Evolutionary conservation across 2,888 invertebrate genomes (phyloP), one percentile per base, ranked within the genome.

Genomic region (Endomychus coccineus): DNA sequence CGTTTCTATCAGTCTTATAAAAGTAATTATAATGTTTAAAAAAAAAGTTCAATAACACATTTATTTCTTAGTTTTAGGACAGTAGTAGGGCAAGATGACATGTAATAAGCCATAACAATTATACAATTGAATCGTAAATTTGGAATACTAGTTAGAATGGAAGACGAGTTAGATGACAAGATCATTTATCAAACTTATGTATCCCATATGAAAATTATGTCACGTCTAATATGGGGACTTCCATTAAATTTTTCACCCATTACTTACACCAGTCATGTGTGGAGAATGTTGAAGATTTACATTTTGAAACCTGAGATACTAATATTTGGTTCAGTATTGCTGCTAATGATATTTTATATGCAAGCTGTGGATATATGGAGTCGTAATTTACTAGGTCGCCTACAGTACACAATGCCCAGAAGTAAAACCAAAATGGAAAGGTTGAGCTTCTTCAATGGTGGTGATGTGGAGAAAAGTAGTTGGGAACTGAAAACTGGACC

Each of bases 111-210:
- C n/a, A n/a, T n/a, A n/a, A n/a, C n/a, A n/a, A n/a, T n/a, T n/a
- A n/a, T n/a, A n/a, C n/a, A n/a, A n/a, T n/a, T n/a, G n/a, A n/a
- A n/a, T n/a, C n/a, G n/a, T n/a, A n/a, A n/a, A n/a, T n/a, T n/a
- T n/a, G n/a, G n/a, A n/a, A n/a, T n/a, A 19, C 10, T 28, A 16
- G 29, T 15, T 34, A 64, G 46, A 61, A 90, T 90, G 90, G 90
- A 90, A 77, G 89, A 90, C 81, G 88, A 88, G 71, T 71, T 89
- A 59, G 89, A 90, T 70, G 88, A 89, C 58, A 80, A 79, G 74
- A 80, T 89, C 56, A 72, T 89, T 56, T 85, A 87, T 67, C 88
- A 89, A 75, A 85, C 88, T 17, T 86, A 86, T 67, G 69, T 85
- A 49, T 85, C 87, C 49, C 85, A 88, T 65, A 79, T 85, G 78